Evolutionary conservation across 2,113 vertebrate species (phyloP).

Genomic region (Cryptotis parvus): DNA sequence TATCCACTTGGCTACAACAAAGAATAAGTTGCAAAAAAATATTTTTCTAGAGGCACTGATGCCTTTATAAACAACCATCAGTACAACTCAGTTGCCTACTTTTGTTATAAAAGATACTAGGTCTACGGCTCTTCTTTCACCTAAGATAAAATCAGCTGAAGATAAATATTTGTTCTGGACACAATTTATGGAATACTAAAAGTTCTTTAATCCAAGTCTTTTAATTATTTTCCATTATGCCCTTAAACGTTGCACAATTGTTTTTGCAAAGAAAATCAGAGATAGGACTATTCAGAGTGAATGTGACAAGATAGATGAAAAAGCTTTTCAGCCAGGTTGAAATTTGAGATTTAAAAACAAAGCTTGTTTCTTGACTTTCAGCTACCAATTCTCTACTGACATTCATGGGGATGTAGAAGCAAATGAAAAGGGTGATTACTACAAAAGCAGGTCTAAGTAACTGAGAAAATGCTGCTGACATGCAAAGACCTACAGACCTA

Average conservation of each 20-base stretch:
- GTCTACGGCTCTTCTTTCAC: neutral
- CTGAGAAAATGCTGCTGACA: neutral
- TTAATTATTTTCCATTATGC: constrained; percentile 50
- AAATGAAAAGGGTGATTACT: neutral
- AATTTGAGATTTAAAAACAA: constrained; percentile 43
- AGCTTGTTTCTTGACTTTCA: constrained; percentile 13
- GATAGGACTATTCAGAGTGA: neutral
- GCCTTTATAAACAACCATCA: neutral
- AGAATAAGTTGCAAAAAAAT: constrained; percentile 17
- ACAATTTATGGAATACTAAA: neutral
- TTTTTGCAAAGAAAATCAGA: constrained; percentile 1
- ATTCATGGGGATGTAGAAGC: neutral
- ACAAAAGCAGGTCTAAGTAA: neutral
- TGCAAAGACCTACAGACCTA: neutral
- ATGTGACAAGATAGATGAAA: neutral
- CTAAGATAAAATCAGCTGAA: constrained; percentile 47
- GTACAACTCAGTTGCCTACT: neutral
- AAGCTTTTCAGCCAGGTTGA: neutral
- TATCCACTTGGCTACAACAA: constrained; percentile 29
- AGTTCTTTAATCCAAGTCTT: constrained; percentile 24
- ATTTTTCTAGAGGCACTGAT: neutral
- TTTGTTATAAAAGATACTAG: constrained; percentile 17
- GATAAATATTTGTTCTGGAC: constrained; percentile 15
- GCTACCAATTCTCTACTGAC: neutral
- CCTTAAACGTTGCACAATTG: neutral